Evolutionary conservation across 2,113 vertebrate species (phyloP).

Genomic region (Dunckerocampus dactyliophorus): DNA sequence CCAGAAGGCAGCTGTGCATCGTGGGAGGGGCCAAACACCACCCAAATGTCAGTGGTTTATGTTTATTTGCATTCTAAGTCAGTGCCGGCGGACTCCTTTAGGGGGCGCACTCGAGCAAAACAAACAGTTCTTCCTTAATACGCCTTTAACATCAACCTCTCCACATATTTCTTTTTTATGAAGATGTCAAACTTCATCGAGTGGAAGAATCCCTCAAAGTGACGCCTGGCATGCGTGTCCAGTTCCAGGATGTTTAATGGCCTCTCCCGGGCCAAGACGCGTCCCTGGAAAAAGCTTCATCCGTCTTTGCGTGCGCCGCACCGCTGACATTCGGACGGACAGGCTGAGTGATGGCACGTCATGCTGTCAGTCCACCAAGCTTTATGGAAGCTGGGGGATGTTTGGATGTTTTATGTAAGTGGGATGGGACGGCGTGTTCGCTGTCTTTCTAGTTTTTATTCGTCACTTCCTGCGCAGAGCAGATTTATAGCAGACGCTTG

Average conservation of each 20-base stretch:
- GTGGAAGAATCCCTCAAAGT: neutral
- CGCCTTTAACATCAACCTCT: neutral
- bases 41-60: too few species aligned
- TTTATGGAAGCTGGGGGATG: neutral
- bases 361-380: neutral
- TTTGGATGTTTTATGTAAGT: neutral
- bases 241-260: neutral
- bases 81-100: neutral
- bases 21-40: slow-evolving; percentile 10
- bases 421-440: slow-evolving; percentile 3
- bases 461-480: slow-evolving; percentile 13
- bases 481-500: slow-evolving; percentile 1
- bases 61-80: neutral
- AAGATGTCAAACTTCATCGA: neutral
- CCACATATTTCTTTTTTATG: neutral
- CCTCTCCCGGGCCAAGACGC: neutral
- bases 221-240: neutral
- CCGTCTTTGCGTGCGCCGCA: neutral
- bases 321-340: neutral
- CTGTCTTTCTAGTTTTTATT: slow-evolving; percentile 15
- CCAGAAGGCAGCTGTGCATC: slow-evolving; percentile 25
- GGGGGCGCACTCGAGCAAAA: neutral
- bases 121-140: neutral
- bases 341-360: neutral
- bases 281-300: slow-evolving; percentile 1